Conservation (phyloP, 2,888 invertebrate species). For the Ctena decussata region DNA sequence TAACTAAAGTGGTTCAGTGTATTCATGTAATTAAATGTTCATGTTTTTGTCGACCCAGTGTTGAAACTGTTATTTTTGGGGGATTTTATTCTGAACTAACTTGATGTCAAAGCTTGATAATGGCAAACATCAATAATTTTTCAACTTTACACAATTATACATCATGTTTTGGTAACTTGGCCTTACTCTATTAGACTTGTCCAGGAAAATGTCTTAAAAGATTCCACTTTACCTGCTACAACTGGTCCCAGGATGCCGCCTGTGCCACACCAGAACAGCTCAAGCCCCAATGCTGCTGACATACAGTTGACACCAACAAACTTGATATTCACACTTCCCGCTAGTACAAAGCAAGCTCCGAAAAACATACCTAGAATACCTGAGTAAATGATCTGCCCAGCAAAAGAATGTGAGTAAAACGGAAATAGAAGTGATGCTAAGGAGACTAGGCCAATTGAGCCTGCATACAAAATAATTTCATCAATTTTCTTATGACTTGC, state of each 20-base stretch:
- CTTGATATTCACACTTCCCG: slow-evolving; percentile 33
- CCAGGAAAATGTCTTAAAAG: too few relatives aligned
- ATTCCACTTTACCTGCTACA: slow-evolving; percentile 58
- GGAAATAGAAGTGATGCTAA: slow-evolving; percentile 49
- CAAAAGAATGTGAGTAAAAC: slow-evolving; percentile 15
- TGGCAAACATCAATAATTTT: not conserved
- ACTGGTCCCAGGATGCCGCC: slow-evolving; percentile 55
- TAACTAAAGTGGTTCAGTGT: too few relatives aligned
- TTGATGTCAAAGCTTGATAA: too few relatives aligned
- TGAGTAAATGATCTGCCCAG: slow-evolving; percentile 43
- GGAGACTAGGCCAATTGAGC: slow-evolving; percentile 34
- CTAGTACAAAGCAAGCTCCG: slow-evolving; percentile 48
- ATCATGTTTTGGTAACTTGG: too few relatives aligned
- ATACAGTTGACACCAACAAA: slow-evolving; percentile 52
- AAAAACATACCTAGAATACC: slow-evolving; percentile 40
- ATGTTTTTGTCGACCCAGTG: too few relatives aligned
- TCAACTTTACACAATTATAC: too few relatives aligned
- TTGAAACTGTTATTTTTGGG: too few relatives aligned
- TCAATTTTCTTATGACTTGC: slow-evolving; percentile 18
- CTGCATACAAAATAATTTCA: slow-evolving; percentile 27
- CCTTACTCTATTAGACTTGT: too few relatives aligned
- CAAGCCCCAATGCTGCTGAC: slow-evolving; percentile 52
- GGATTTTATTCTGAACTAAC: too few relatives aligned
- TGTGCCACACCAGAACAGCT: slow-evolving; percentile 52
- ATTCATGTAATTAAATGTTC: too few relatives aligned